A percentile compares a stretch with the other conserved stretches of the same genome.
Conservation (phyloP, 2,113 vertebrate genomes). For the Sorex araneus region DNA sequence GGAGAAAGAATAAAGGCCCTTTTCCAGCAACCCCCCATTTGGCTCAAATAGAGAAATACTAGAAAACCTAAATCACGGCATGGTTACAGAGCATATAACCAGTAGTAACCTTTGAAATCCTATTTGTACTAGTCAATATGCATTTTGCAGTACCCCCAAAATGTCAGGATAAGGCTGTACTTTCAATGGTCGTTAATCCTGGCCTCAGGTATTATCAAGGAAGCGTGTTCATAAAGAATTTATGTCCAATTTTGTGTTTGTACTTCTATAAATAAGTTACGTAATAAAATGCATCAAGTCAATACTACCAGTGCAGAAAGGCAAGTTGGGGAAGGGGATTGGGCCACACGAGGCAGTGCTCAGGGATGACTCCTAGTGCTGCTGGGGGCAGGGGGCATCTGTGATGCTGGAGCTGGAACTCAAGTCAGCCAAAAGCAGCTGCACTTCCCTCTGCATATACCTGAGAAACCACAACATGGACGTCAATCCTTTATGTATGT, state of each 20-base stretch:
- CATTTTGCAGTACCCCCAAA: background rate
- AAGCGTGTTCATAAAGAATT: constrained; percentile 18
- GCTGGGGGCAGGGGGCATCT: too few relatives aligned
- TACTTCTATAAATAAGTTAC: background rate
- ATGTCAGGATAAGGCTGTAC: background rate
- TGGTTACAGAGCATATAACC: background rate
- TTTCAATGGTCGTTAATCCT: constrained; percentile 35
- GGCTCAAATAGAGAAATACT: background rate
- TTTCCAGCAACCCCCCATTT: background rate
- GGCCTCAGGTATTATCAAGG: constrained; percentile 26
- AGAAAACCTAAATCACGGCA: background rate
- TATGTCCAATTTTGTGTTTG: constrained; percentile 20
- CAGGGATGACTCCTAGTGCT: too few relatives aligned
- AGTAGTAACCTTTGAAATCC: background rate
- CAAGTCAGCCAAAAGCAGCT: too few relatives aligned
- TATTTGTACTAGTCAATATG: background rate
- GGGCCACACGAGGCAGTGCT: too few relatives aligned
- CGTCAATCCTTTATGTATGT: background rate
- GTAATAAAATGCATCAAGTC: background rate
- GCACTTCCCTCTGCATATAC: too few relatives aligned
- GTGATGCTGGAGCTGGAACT: too few relatives aligned
- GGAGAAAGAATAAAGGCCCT: constrained; percentile 21
- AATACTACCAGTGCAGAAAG: background rate
- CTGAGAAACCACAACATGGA: too few relatives aligned
- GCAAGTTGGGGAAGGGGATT: background rate